phyloP scores from a whole-genome alignment of 2,797 vertebrate genomes.

The Falco rusticolus region DNA sequence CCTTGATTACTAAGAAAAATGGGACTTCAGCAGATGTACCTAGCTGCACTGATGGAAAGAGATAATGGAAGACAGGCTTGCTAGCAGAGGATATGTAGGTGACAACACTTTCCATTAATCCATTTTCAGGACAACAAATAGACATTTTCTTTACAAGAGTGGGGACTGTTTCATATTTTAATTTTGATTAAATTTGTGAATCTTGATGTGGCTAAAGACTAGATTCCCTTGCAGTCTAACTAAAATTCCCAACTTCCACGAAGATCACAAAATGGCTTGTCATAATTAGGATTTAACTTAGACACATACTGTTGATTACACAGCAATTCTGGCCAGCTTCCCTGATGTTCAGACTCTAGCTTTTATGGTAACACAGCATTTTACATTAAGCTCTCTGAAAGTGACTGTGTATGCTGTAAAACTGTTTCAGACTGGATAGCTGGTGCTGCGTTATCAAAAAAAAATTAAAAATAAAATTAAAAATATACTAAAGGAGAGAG shows the following conservation, averaged over 20 bases:
- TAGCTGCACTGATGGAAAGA: not conserved
- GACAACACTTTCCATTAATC: not conserved
- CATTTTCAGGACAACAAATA: not conserved
- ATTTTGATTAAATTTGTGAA: not conserved
- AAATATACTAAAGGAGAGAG: not conserved
- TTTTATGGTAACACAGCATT: not conserved
- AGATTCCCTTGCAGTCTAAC: not conserved
- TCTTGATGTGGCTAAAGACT: not conserved
- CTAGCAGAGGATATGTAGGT: not conserved
- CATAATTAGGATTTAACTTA: not conserved
- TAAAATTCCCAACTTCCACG: not conserved
- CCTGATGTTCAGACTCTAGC: not conserved
- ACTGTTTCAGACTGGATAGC: not conserved
- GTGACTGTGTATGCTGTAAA: not conserved
- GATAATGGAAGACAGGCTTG: not conserved
- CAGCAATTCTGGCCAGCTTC: not conserved
- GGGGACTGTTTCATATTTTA: fast-evolving
- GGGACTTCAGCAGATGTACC: not conserved
- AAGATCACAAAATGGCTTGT: not conserved
- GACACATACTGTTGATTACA: not conserved
- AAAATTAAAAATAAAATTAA: not conserved
- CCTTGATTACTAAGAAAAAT: not conserved
- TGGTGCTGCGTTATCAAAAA: not conserved
- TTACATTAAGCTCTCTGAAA: not conserved
- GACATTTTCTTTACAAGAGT: not conserved